Base-by-base conservation (phyloP, 2,113 vertebrate species). In the Zosterops lateralis region DNA sequence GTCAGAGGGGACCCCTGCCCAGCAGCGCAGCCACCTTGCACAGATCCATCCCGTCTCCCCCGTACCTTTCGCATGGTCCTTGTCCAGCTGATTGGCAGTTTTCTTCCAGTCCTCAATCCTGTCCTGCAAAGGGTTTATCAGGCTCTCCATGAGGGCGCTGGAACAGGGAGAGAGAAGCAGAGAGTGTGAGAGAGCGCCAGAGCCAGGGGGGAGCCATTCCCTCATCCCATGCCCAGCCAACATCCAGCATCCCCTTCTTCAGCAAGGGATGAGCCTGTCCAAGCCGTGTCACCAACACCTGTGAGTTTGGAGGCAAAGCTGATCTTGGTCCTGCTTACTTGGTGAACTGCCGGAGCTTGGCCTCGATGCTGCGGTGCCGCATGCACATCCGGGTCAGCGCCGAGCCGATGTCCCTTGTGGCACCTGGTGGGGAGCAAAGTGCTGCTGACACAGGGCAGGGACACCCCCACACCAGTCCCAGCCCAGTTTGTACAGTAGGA, bases 351-450 rank as follows among this genome's bases (percentile, higher is more conserved):
- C 99, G 98, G 81, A 99, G 98, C 96, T 99, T 99, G 95, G 99
- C 98, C 97, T 99, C 99, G 16, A 99, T 99, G 98, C 99, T 99
- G 94, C 99, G 99, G 97, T 99, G 99, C 71, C 99, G 97, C 99
- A 99, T 99, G 95, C 99, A 99, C 99, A 99, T 99, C 85, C 99
- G 98, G 90, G 99, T 99, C 96, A 99, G 98, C 0, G 99, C 99
- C 0, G 99, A 99, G 89, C 99, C 99, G 0, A 99, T 99, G 92
- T 99, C 99, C 92, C 99, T 97, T 1, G 99, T 99, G 92, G 99
- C 99, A 83, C 99, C 99, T 99, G 97, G 81, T 0, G 44, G 18
- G 90, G 95, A 70, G 16, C 2, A 5, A 53, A 79, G 56, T 0
- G 1, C 5, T 2, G 0, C 51, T 83, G 34, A 22, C 0, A 12